A percentile compares a stretch with the other conserved stretches of the same genome.
These are phyloP conservation scores for Eledona agricola DNA, from an alignment of 2,888 invertebrate genomes.

Conservation along the genomic window DNA sequence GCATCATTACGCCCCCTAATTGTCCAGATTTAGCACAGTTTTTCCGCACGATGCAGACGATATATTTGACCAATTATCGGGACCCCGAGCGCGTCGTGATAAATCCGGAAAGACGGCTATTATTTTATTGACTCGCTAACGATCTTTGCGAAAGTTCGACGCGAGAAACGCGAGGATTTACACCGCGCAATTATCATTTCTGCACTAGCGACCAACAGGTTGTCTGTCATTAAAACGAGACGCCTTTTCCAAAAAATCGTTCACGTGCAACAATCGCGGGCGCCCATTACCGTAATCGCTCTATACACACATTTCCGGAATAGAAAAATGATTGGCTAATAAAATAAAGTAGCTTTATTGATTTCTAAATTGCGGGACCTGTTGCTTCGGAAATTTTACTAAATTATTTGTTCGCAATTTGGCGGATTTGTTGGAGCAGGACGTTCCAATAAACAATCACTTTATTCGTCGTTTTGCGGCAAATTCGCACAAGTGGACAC, in stretches of 20 bases:
- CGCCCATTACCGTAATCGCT: too few relatives aligned
- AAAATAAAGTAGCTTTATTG: conserved; percentile 10
- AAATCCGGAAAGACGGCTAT: conserved; percentile 57
- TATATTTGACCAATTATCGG: conserved; percentile 61
- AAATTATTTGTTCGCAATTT: conserved; percentile 2
- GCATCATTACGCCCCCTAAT: conserved; percentile 33
- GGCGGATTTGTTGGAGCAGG: conserved; percentile 1
- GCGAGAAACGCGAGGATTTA: conserved; percentile 31
- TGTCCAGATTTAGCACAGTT: conserved; percentile 31
- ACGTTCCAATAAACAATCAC: too few relatives aligned
- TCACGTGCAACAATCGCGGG: too few relatives aligned
- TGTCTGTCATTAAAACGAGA: conserved; percentile 22
- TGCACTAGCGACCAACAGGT: conserved; percentile 29
- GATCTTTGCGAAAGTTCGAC: conserved; percentile 48
- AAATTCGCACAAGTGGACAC: too few relatives aligned
- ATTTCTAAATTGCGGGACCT: conserved; percentile 11
- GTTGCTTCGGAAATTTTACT: conserved; percentile 5
- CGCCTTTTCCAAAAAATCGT: too few relatives aligned
- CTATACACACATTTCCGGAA: conserved; percentile 1
- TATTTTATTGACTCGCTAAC: conserved; percentile 58
- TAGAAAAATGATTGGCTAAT: conserved; percentile 3
- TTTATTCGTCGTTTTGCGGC: too few relatives aligned
- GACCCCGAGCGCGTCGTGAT: conserved; percentile 56
- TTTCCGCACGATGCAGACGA: conserved; percentile 53
- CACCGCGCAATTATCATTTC: conserved; percentile 28